A percentile compares a stretch with the other conserved stretches of the same genome.
Evolutionary conservation across 2,797 vertebrate species (phyloP).

Genomic region (Paedocypris micromegethes): DNA sequence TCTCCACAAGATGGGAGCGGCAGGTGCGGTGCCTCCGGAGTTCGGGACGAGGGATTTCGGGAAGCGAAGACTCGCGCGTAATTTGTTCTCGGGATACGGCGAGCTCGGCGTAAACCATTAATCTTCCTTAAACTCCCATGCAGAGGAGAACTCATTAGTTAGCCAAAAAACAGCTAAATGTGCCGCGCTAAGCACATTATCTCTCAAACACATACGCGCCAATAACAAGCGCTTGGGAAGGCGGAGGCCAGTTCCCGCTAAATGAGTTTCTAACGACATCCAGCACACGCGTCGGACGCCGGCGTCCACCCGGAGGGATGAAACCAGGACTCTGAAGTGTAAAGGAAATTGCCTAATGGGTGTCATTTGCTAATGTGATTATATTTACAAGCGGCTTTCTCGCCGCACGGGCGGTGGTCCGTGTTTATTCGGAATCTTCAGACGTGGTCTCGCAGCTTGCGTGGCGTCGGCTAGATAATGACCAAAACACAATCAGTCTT

Average conservation of each 20-base stretch:
- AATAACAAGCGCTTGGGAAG: slow-evolving; percentile 19
- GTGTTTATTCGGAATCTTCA: slow-evolving; percentile 68
- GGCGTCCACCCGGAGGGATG: not conserved
- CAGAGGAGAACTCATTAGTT: slow-evolving; percentile 45
- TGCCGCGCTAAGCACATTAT: slow-evolving; percentile 47
- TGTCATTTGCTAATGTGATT: slow-evolving; percentile 47
- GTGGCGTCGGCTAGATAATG: slow-evolving; percentile 65
- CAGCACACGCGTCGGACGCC: slow-evolving; percentile 28
- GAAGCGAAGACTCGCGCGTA: slow-evolving; percentile 17
- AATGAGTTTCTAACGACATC: slow-evolving; percentile 48
- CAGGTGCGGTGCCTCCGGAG: slow-evolving; percentile 45
- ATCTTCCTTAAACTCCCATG: slow-evolving; percentile 44
- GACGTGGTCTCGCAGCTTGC: slow-evolving; percentile 61
- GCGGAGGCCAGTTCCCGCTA: slow-evolving; percentile 33
- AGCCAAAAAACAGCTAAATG: slow-evolving; percentile 41
- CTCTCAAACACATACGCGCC: slow-evolving; percentile 1
- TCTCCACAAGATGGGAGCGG: slow-evolving; percentile 13
- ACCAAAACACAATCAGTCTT: slow-evolving; percentile 71
- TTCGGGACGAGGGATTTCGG: slow-evolving; percentile 24
- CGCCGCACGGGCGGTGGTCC: slow-evolving; percentile 32
- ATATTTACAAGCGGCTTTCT: slow-evolving; percentile 25
- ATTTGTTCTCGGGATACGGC: slow-evolving; percentile 44
- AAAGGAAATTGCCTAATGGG: slow-evolving; percentile 49
- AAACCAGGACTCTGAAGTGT: slow-evolving; percentile 14
- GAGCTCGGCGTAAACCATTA: slow-evolving; percentile 42